A percentile compares a stretch with the other conserved stretches of the same genome.
These are phyloP conservation scores for Corydoras maculifer DNA, from an alignment of 2,113 vertebrate species.

Conservation along the genomic window DNA sequence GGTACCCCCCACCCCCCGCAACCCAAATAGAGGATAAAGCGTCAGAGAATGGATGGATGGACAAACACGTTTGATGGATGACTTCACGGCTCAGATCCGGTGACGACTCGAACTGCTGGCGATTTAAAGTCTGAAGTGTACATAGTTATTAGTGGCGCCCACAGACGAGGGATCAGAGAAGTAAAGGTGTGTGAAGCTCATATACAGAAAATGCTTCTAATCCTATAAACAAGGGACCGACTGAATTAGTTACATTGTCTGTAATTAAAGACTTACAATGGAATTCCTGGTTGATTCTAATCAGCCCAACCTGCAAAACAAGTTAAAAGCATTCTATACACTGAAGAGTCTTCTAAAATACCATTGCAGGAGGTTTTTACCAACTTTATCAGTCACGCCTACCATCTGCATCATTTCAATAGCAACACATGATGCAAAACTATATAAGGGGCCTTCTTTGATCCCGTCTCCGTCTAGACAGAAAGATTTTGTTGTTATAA, in stretches of 20 bases:
- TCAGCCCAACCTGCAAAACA: not conserved
- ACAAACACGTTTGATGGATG: slow-evolving; percentile 33
- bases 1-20: too few relatives aligned
- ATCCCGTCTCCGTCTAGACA: too few relatives aligned
- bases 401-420: too few relatives aligned
- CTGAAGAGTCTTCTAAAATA: not conserved
- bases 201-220: slow-evolving; percentile 32
- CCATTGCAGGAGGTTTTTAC: too few relatives aligned
- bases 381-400: too few relatives aligned
- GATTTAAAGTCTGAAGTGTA: slow-evolving; percentile 28
- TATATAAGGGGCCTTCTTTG: too few relatives aligned
- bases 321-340: not conserved
- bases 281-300: not conserved
- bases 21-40: too few relatives aligned
- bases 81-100: slow-evolving; percentile 29
- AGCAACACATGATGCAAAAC: too few relatives aligned
- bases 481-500: too few relatives aligned
- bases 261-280: slow-evolving; percentile 10
- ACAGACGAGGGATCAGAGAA: slow-evolving; percentile 28
- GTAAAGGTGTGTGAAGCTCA: slow-evolving; percentile 28
- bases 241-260: not conserved
- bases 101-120: not conserved
- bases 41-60: not conserved
- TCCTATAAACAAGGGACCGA: slow-evolving; percentile 28
- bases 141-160: slow-evolving; percentile 30